These are phyloP conservation scores for Pentamera pediparva DNA, from an alignment of 53 echinoderm and acorn worm genomes.

Conservation along the genomic window DNA sequence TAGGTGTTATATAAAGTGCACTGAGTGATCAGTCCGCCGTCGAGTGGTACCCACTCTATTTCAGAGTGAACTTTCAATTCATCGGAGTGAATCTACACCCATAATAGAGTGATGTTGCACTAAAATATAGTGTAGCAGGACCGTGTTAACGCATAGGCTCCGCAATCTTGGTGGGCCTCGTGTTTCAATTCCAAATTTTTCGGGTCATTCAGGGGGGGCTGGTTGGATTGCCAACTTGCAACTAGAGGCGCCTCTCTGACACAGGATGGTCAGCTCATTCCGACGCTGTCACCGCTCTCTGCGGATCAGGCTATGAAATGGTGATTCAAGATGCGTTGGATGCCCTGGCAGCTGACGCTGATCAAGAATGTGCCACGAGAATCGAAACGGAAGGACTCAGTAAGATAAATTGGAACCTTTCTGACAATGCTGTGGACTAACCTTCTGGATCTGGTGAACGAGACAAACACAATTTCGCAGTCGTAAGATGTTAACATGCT, in stretches of 20 bases:
- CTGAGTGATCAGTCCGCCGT: too few relatives aligned
- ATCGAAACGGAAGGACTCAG: slow-evolving; percentile 12
- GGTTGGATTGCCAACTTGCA: too few relatives aligned
- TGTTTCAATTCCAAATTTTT: too few relatives aligned
- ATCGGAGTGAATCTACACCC: too few relatives aligned
- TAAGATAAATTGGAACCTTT: background rate
- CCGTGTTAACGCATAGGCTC: too few relatives aligned
- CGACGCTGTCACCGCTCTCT: slow-evolving; percentile 11
- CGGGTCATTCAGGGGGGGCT: too few relatives aligned
- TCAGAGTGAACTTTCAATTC: too few relatives aligned
- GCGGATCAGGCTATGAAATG: background rate
- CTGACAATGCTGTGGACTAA: slow-evolving; percentile 11
- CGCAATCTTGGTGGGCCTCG: too few relatives aligned
- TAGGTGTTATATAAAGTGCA: too few relatives aligned
- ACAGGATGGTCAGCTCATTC: slow-evolving; percentile 30
- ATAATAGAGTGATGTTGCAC: too few relatives aligned
- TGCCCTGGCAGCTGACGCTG: slow-evolving; percentile 8
- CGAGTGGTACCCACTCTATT: too few relatives aligned
- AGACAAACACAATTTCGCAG: background rate
- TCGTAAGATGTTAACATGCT: background rate
- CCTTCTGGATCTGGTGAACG: slow-evolving; percentile 1
- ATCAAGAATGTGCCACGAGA: slow-evolving; percentile 7
- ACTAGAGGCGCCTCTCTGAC: slow-evolving; percentile 22
- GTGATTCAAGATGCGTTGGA: slow-evolving; percentile 25
- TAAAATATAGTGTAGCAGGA: too few relatives aligned